A percentile compares a stretch with the other conserved stretches of the same genome.
These are phyloP conservation scores for Amphipoea lucens DNA, from an alignment of 2,888 invertebrate species.

Conservation along the genomic window DNA sequence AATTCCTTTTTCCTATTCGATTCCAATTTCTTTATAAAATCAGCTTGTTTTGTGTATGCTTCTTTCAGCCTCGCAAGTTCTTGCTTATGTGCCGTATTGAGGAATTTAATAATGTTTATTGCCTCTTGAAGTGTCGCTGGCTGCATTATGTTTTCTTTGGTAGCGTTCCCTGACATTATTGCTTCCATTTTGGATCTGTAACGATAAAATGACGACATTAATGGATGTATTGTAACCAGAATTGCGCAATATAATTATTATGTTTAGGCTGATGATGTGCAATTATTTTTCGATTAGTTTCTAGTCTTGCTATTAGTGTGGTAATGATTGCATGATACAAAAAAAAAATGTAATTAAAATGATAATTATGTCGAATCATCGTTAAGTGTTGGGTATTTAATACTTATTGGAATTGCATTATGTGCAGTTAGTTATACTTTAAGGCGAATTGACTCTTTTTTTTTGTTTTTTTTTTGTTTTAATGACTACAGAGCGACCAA, in stretches of 20 bases:
- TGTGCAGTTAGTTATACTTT: constrained; percentile 5
- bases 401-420: constrained; percentile 19
- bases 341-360: constrained; percentile 22
- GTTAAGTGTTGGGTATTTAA: constrained; percentile 10
- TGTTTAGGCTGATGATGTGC: background rate
- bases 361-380: constrained; percentile 11
- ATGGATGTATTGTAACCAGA: constrained; percentile 16
- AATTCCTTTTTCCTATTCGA: constrained; percentile 85
- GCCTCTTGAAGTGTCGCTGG: constrained; percentile 87
- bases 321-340: constrained; percentile 23
- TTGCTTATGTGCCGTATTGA: constrained; percentile 86
- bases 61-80: constrained; percentile 84
- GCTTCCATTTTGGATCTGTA: constrained; percentile 75
- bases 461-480: too few species aligned
- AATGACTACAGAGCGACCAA: background rate
- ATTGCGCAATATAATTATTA: constrained; percentile 27
- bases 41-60: constrained; percentile 81
- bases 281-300: constrained; percentile 47
- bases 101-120: constrained; percentile 86
- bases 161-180: constrained; percentile 75
- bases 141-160: constrained; percentile 80
- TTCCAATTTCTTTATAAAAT: constrained; percentile 85
- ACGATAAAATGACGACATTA: constrained; percentile 68
- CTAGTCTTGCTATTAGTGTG: constrained; percentile 28
- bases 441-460: too few species aligned